Evolutionary conservation across 2,113 vertebrate species (phyloP).

Genomic region (Sceloporus tristichus): DNA sequence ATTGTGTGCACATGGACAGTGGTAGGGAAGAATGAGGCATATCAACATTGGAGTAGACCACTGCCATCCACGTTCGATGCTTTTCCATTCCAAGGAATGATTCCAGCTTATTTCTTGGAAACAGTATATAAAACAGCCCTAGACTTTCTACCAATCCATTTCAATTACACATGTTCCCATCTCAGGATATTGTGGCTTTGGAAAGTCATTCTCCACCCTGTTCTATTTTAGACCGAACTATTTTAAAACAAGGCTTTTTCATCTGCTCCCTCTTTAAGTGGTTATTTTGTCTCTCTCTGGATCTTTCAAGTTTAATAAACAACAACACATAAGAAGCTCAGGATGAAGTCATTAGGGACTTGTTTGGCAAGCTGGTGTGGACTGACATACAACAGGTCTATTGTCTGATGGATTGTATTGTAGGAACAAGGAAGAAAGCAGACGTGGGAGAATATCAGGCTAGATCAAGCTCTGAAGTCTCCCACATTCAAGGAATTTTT

Average conservation of each 20-base stretch:
- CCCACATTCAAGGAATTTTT: background rate
- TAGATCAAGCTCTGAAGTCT: background rate
- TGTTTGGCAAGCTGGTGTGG: background rate
- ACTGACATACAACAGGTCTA: conserved; percentile 3
- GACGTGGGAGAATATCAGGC: background rate
- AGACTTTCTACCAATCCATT: background rate
- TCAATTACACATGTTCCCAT: rapidly evolving
- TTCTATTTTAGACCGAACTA: background rate
- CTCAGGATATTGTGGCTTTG: background rate
- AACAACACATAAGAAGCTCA: background rate
- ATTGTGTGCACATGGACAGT: background rate
- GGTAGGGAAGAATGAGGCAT: background rate
- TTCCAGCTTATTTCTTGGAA: background rate
- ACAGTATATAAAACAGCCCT: background rate
- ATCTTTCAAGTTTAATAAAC: background rate
- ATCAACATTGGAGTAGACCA: background rate
- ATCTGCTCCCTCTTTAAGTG: background rate
- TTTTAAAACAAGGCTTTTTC: conserved; percentile 11
- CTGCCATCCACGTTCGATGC: background rate
- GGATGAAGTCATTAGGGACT: background rate
- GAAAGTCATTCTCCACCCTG: background rate
- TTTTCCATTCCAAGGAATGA: background rate
- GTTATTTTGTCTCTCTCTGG: background rate
- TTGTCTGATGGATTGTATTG: background rate
- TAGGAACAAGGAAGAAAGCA: background rate